Evolutionary conservation across 2,113 vertebrate genomes (phyloP), one percentile per base, ranked within the genome.

Genomic region (Esox niger): DNA sequence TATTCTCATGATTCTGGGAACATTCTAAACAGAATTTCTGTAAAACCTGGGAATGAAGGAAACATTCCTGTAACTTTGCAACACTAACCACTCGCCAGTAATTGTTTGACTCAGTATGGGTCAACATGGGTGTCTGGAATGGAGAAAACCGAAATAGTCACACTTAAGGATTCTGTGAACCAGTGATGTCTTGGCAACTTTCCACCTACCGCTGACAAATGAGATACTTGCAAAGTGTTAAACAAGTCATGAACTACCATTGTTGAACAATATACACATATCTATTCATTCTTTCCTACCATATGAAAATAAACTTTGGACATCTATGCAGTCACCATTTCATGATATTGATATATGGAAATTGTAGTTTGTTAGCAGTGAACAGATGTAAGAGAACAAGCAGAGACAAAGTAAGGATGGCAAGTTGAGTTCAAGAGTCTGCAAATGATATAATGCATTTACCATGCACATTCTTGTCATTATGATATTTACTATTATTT

Each of bases 181-280:
- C 55, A 64, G 10, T n/a, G 35, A 49, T 57, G 65, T 6, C 55
- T 31, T 35, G 27, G 30, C 46, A 69, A 32, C 35, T 61, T 64
- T 66, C 71, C 66, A 56, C 30, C n/a, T 60, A 32, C 27, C 55
- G 55, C 57, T 73, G 68, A 57, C 38, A 52, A 66, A 69, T 43
- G 29, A 64, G 68, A 68, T 26, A 62, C 26, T 30, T 56, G 26
- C 0, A 35, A 62, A 32, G 32, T 65, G 27, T 69, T 71, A 65
- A 75, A 69, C 55, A 58, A 69, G 65, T 43, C 55, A 56, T 63
- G 57, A 71, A 21, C 60, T 64, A 43, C 66, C 23, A 70, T 73
- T 70, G 57, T 70, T 73, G 66, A 57, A 70, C 47, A 66, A 56
- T 63, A 35, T 25, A 47, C 70, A 69, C 66, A 67, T 49, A 52